These are phyloP conservation scores for Hippocampus kuda DNA, from an alignment of 2,797 vertebrate species.

Conservation along the genomic window DNA sequence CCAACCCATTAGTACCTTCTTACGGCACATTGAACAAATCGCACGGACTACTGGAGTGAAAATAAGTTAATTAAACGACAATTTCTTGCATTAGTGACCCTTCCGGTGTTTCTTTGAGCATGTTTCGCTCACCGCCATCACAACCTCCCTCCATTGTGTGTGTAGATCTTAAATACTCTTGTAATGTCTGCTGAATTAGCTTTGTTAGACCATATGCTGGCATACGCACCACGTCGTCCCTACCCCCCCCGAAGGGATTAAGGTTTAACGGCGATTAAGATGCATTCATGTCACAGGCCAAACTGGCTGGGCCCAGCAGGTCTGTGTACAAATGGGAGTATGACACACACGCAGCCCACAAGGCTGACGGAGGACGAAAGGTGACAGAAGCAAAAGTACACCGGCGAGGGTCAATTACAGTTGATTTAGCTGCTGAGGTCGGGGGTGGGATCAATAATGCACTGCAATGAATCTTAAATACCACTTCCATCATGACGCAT, in stretches of 20 bases:
- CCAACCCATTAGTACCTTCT: no score
- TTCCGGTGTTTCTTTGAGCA: background rate
- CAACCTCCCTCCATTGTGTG: constrained; percentile 8
- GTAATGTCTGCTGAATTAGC: constrained; percentile 43
- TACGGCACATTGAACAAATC: no score
- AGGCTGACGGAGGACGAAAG: constrained; percentile 44
- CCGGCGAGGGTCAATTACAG: constrained; percentile 43
- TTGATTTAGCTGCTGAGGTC: constrained; percentile 45
- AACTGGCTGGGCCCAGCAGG: constrained; percentile 32
- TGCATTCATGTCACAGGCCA: constrained; percentile 58
- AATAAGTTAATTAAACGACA: no score
- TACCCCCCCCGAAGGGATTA: constrained; percentile 58
- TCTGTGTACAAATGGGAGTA: constrained; percentile 39
- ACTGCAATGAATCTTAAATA: constrained; percentile 56
- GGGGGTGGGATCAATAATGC: constrained; percentile 39
- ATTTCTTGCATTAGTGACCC: background rate
- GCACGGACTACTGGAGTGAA: background rate
- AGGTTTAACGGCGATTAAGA: constrained; percentile 67
- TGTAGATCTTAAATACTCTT: constrained; percentile 17
- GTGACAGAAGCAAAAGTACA: constrained; percentile 21
- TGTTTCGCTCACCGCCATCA: background rate
- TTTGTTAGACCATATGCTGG: constrained; percentile 60
- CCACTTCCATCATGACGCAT: constrained; percentile 53
- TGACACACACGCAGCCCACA: constrained; percentile 11
- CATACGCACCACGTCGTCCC: constrained; percentile 35